Conservation (phyloP, 2,113 vertebrate species). For the Anguilla japonica region DNA sequence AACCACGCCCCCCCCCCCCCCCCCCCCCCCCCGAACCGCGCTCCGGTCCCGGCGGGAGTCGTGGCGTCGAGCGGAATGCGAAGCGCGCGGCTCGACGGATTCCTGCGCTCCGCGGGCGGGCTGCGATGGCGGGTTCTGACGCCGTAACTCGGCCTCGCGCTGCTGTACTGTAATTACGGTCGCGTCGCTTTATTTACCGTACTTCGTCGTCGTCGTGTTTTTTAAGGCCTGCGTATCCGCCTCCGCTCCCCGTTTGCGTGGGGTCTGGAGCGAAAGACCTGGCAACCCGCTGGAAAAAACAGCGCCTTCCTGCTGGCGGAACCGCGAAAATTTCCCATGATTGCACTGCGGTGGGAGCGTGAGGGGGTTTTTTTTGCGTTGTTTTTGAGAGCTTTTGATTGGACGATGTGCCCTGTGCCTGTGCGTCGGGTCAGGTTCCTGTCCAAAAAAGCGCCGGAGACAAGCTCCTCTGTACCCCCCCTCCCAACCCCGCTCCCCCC, state of each 20-base stretch:
- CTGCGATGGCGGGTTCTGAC: neutral
- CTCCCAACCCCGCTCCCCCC: too few species aligned
- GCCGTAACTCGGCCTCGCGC: neutral
- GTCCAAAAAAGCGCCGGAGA: neutral
- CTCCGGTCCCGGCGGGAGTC: conserved; percentile 47
- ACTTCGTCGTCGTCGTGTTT: neutral
- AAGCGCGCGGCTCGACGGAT: conserved; percentile 53
- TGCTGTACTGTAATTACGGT: neutral
- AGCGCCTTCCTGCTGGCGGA: neutral
- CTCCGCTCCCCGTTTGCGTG: neutral
- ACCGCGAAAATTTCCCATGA: neutral
- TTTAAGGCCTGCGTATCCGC: neutral
- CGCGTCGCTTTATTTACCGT: neutral
- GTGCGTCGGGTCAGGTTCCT: neutral
- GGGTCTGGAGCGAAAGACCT: neutral
- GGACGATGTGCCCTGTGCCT: neutral
- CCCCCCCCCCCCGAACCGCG: conserved; percentile 54
- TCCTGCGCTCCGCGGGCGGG: conserved; percentile 55
- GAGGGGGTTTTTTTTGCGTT: neutral
- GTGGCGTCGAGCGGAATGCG: conserved; percentile 64
- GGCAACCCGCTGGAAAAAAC: neutral
- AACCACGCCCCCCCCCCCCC: conserved; percentile 59
- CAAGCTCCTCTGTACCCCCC: neutral
- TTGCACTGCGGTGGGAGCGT: neutral
- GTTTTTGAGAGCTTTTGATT: neutral